phyloP scores from a whole-genome alignment of 2,888 invertebrate genomes.

The Brassicogethes aeneus region DNA sequence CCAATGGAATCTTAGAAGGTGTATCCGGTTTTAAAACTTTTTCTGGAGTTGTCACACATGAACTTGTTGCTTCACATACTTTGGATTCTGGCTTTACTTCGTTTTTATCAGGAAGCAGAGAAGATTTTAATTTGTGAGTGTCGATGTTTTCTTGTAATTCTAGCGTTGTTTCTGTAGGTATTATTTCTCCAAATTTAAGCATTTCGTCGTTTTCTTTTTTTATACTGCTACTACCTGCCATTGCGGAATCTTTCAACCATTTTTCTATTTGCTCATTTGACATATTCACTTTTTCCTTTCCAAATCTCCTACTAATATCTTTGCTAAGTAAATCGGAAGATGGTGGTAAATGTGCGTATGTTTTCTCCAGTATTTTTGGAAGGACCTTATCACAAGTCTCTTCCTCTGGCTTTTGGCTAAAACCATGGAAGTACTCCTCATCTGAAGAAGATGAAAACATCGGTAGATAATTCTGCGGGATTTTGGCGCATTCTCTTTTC shows the following conservation, averaged over 20 bases:
- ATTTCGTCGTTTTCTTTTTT: constrained; percentile 35
- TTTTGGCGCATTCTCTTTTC: constrained; percentile 36
- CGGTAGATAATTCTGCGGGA: constrained; percentile 36
- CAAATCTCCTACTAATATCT: constrained; percentile 37
- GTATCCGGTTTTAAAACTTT: constrained; percentile 6
- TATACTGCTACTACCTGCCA: constrained; percentile 34
- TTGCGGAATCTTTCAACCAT: constrained; percentile 45
- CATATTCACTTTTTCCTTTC: constrained; percentile 58
- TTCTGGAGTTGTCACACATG: background rate
- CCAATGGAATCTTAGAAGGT: constrained; percentile 28
- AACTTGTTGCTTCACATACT: background rate
- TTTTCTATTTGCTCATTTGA: constrained; percentile 61
- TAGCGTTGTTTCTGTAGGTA: constrained; percentile 28
- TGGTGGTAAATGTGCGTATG: constrained; percentile 23
- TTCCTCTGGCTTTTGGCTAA: constrained; percentile 20
- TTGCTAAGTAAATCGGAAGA: constrained; percentile 37
- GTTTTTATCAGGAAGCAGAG: constrained; percentile 17
- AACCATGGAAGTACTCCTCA: constrained; percentile 39
- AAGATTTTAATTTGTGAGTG: constrained; percentile 22
- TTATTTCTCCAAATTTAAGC: constrained; percentile 34
- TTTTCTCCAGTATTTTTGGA: constrained; percentile 5
- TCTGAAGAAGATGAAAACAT: constrained; percentile 43
- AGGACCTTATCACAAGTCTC: constrained; percentile 7
- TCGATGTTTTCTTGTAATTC: constrained; percentile 22
- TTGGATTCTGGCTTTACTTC: constrained; percentile 7